A percentile compares a stretch with the other conserved stretches of the same genome.
These are phyloP conservation scores for Stenichneumon culpator DNA, from an alignment of 2,888 invertebrate genomes.

Conservation along the genomic window DNA sequence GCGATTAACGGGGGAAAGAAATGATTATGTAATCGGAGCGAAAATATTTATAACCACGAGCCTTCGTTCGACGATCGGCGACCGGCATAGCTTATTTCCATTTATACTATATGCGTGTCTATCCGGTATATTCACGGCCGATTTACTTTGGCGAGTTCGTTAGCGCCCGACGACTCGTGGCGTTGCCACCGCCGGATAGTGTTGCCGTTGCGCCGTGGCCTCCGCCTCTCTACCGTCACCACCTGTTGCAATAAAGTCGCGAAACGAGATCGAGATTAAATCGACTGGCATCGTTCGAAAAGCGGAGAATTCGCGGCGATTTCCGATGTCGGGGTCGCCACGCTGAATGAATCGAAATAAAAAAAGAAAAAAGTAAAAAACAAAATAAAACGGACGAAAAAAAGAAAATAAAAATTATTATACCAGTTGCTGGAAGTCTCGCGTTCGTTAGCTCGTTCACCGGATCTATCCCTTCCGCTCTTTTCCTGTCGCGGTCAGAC, in stretches of 20 bases:
- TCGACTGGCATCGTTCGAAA: conserved; percentile 56
- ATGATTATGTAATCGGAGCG: neutral
- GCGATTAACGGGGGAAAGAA: neutral
- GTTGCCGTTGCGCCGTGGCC: conserved; percentile 27
- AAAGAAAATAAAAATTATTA: conserved; percentile 31
- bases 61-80: neutral
- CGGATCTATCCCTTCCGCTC: conserved; percentile 4
- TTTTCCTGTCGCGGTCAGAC: conserved; percentile 14
- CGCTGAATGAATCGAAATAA: conserved; percentile 22
- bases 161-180: conserved; percentile 45
- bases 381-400: conserved; percentile 1
- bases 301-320: conserved; percentile 35
- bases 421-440: conserved; percentile 28
- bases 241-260: conserved; percentile 66
- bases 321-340: conserved; percentile 23
- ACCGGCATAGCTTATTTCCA: conserved; percentile 6
- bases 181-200: conserved; percentile 3
- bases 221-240: conserved; percentile 49
- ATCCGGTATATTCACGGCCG: conserved; percentile 6
- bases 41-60: neutral
- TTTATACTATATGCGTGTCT: conserved; percentile 8
- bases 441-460: conserved; percentile 10
- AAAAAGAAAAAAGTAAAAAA: conserved; percentile 3
- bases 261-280: conserved; percentile 62
- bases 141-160: conserved; percentile 53